Percentiles rank a stretch among this genome's conserved stretches.
These are phyloP conservation scores for Talpa occidentalis DNA, from an alignment of 2,113 vertebrate genomes.

Conservation along the genomic window DNA sequence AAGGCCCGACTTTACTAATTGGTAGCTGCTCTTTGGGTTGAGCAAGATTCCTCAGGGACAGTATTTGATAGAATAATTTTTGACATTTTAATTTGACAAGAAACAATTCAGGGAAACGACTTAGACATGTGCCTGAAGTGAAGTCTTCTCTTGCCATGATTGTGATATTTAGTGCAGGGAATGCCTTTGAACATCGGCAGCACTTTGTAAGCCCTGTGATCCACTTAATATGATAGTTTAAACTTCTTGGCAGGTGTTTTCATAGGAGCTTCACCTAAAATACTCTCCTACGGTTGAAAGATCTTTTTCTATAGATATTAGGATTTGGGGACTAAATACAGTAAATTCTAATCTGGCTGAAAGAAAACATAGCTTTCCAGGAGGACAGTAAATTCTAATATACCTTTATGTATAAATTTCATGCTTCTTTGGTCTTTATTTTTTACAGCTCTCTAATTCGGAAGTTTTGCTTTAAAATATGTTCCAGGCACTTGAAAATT, in stretches of 20 bases:
- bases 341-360: slow-evolving; percentile 24
- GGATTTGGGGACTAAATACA: background rate
- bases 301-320: background rate
- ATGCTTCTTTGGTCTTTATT: slow-evolving; percentile 17
- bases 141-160: slow-evolving; percentile 60
- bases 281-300: background rate
- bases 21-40: slow-evolving; percentile 78
- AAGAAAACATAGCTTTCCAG: background rate
- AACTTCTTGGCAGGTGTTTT: slow-evolving; percentile 46
- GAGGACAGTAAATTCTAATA: background rate
- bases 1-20: slow-evolving; percentile 74
- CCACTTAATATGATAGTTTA: background rate
- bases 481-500: slow-evolving; percentile 7
- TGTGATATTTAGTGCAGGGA: slow-evolving; percentile 42
- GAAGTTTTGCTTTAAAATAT: slow-evolving; percentile 16
- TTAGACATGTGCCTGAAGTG: slow-evolving; percentile 67
- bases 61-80: slow-evolving; percentile 78
- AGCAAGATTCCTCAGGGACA: slow-evolving; percentile 72
- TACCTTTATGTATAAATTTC: background rate
- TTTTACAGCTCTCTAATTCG: background rate
- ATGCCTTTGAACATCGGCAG: slow-evolving; percentile 69
- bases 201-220: slow-evolving; percentile 45
- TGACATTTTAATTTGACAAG: slow-evolving; percentile 84
- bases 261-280: slow-evolving; percentile 8
- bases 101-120: slow-evolving; percentile 77